Evolutionary conservation across 2,888 invertebrate species (phyloP).

Genomic region (Drosophila pullipes): DNA sequence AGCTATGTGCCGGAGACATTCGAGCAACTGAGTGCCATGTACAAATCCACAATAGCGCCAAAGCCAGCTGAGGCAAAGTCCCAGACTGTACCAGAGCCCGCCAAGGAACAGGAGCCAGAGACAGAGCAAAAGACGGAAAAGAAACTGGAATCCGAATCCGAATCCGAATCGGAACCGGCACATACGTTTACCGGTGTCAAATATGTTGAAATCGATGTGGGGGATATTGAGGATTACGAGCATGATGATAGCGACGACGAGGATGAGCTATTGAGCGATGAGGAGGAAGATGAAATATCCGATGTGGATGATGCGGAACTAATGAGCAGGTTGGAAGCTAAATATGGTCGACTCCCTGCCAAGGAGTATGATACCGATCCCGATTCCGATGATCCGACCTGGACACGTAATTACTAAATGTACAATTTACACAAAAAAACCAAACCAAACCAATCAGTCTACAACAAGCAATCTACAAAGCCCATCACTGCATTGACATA

Average conservation of each 20-base stretch:
- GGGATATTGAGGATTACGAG: constrained; percentile 62
- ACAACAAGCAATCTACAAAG: constrained; percentile 30
- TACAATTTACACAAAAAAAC: constrained; percentile 54
- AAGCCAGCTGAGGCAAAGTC: constrained; percentile 15
- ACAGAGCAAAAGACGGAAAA: constrained; percentile 2
- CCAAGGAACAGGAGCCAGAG: constrained; percentile 10
- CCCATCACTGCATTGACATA: constrained; percentile 43
- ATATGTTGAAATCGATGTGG: constrained; percentile 73
- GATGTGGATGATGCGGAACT: constrained; percentile 90
- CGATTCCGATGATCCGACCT: constrained; percentile 84
- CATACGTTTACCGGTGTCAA: constrained; percentile 51
- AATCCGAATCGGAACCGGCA: constrained; percentile 14
- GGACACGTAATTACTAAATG: constrained; percentile 86
- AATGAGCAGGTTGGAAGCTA: constrained; percentile 89
- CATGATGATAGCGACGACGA: constrained; percentile 62
- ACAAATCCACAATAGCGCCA: constrained; percentile 59
- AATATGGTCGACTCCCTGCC: constrained; percentile 90
- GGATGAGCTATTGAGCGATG: constrained; percentile 78
- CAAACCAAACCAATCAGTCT: constrained; percentile 29
- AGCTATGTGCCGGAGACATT: constrained; percentile 82
- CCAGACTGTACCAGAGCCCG: constrained; percentile 3
- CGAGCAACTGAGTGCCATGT: constrained; percentile 83
- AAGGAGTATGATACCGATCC: constrained; percentile 86
- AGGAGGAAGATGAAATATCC: constrained; percentile 86
- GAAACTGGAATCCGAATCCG: constrained; percentile 17